Conservation (phyloP, 2,113 vertebrate genomes). For the Hemichromis elongatus region DNA sequence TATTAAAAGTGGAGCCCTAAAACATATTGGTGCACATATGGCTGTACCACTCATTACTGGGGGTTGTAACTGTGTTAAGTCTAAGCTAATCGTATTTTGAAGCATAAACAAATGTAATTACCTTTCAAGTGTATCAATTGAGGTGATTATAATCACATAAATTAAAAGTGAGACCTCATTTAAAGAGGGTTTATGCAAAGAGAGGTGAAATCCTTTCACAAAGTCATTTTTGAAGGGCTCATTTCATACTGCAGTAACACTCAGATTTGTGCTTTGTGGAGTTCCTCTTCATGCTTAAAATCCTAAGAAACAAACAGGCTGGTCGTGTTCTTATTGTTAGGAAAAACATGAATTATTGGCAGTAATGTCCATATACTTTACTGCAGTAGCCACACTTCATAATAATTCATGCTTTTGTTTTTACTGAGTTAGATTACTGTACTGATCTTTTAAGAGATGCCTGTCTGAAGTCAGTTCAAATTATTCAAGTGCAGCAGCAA, state of each 20-base stretch:
- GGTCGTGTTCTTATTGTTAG: neutral
- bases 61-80: neutral
- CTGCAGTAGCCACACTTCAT: neutral
- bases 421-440: too few relatives aligned
- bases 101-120: neutral
- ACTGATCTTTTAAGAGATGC: too few relatives aligned
- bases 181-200: neutral
- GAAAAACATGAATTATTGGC: neutral
- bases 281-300: neutral
- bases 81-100: neutral
- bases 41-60: neutral
- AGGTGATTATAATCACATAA: neutral
- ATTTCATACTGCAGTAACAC: neutral
- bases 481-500: too few relatives aligned
- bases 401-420: too few relatives aligned
- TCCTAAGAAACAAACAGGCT: neutral
- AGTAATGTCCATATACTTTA: neutral
- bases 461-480: too few relatives aligned
- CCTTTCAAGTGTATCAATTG: neutral
- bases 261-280: neutral
- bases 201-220: neutral
- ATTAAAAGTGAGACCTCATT: neutral
- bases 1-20: neutral
- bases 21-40: neutral
- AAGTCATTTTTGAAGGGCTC: neutral